These are phyloP conservation scores for Mesitornis unicolor DNA, from an alignment of 2,113 vertebrate species.

Conservation along the genomic window DNA sequence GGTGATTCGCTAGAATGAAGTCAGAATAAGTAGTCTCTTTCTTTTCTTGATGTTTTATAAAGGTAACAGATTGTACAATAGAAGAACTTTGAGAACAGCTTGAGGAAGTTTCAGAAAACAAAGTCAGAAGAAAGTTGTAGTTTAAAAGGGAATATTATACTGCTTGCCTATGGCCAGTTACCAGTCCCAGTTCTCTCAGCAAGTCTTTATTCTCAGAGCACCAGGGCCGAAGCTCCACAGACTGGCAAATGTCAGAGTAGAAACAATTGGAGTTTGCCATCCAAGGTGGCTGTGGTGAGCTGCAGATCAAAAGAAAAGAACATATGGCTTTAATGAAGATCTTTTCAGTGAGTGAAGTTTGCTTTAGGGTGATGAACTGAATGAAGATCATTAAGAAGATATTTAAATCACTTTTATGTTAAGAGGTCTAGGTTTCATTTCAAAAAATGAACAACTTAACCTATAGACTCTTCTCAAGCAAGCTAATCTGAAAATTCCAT, in stretches of 20 bases:
- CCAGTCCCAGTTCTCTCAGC: background rate
- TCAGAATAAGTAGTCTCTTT: background rate
- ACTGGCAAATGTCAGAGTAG: constrained; percentile 36
- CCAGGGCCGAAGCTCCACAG: background rate
- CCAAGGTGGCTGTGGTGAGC: constrained; percentile 86
- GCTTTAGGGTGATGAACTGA: background rate
- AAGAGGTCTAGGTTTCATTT: background rate
- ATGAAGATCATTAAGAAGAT: background rate
- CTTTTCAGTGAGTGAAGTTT: background rate
- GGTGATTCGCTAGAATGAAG: background rate
- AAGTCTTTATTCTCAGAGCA: background rate
- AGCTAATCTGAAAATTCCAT: constrained; percentile 31
- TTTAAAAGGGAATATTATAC: background rate
- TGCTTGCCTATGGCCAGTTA: background rate
- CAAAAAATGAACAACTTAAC: background rate
- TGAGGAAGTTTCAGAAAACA: background rate
- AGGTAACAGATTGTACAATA: background rate
- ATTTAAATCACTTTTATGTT: background rate
- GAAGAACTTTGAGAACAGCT: background rate
- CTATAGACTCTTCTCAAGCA: background rate
- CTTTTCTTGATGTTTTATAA: background rate
- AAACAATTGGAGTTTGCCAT: constrained; percentile 85
- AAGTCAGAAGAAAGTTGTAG: background rate
- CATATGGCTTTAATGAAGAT: background rate
- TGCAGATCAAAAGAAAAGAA: constrained; percentile 58